Conservation (phyloP, 2,888 invertebrate genomes). For the Malthinus flaveolus region DNA sequence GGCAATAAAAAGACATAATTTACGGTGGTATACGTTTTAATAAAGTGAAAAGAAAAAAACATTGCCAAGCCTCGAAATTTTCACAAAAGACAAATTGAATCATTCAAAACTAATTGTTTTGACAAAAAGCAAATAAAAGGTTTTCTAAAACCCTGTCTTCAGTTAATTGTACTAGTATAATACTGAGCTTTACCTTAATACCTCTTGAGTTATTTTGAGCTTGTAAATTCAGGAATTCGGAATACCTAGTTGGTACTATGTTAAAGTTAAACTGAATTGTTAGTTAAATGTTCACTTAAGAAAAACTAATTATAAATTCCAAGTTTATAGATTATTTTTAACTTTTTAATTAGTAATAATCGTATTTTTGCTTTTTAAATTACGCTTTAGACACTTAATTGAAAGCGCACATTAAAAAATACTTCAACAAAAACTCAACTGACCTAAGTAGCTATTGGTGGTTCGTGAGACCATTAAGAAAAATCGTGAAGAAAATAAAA, state of each 20-base stretch:
- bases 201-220: constrained; percentile 24
- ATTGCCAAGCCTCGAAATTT: too few species aligned
- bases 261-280: neutral
- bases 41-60: too few species aligned
- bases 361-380: constrained; percentile 1
- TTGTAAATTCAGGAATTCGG: constrained; percentile 18
- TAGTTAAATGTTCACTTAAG: too few species aligned
- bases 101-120: neutral
- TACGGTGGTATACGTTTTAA: too few species aligned
- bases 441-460: constrained; percentile 31
- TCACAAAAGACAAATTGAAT: too few species aligned
- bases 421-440: too few species aligned
- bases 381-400: too few species aligned
- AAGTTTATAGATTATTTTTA: too few species aligned
- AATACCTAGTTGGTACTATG: constrained; percentile 2
- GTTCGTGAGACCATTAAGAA: constrained; percentile 39
- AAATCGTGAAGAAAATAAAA: constrained; percentile 41
- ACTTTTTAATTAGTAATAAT: neutral
- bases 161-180: constrained; percentile 24
- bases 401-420: too few species aligned
- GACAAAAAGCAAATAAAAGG: constrained; percentile 21
- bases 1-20: too few species aligned
- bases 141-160: constrained; percentile 21
- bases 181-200: constrained; percentile 21
- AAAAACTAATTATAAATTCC: too few species aligned